Conservation (phyloP, 2,113 vertebrate genomes). For the Chroicocephalus ridibundus region DNA sequence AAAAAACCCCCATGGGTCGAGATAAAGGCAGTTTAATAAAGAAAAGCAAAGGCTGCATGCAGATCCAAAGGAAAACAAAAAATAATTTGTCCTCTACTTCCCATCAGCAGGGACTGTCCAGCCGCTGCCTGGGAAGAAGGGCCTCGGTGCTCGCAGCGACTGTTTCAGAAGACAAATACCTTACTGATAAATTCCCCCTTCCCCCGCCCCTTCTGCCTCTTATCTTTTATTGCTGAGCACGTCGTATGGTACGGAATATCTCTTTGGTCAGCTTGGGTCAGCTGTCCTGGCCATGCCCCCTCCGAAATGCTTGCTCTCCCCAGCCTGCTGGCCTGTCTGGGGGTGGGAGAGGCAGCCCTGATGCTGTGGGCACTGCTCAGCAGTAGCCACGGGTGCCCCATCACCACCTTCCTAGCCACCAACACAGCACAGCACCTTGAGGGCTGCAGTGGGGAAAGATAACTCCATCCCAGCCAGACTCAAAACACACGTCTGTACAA, state of each 20-base stretch:
- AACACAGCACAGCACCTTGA: background rate
- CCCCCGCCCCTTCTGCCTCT: background rate
- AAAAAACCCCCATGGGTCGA: background rate
- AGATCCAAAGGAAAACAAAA: background rate
- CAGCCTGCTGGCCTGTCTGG: background rate
- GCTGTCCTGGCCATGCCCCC: background rate
- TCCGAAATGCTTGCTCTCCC: background rate
- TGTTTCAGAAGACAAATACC: background rate
- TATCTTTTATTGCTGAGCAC: background rate
- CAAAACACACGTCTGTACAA: background rate
- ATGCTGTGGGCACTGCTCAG: background rate
- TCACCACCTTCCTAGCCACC: background rate
- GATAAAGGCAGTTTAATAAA: background rate
- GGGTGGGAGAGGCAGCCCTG: background rate
- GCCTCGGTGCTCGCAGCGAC: rapidly evolving
- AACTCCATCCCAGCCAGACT: background rate
- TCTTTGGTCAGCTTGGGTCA: background rate
- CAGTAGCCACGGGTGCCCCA: background rate
- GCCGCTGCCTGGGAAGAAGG: background rate
- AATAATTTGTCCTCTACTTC: background rate
- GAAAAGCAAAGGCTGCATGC: background rate
- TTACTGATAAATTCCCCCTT: background rate
- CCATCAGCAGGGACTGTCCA: background rate
- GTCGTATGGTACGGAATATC: rapidly evolving
- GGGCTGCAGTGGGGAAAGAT: background rate